Base-by-base conservation (phyloP, 1,140 invertebrate genomes). In the Brachystomella parvula region DNA sequence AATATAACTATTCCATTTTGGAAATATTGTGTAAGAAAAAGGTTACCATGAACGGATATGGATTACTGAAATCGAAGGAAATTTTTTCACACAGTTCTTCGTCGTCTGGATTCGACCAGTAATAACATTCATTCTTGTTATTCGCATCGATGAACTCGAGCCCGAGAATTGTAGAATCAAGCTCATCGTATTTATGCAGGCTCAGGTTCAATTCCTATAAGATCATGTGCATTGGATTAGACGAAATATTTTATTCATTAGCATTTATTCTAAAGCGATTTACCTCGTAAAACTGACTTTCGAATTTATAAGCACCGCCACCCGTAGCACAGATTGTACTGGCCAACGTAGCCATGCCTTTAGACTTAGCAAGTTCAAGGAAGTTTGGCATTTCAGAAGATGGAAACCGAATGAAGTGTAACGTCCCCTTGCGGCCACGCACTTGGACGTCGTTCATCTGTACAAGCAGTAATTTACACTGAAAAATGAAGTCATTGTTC, bases 361-460 rank as follows among this genome's bases (percentile, higher is more conserved):
- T 98, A 12, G 88, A 89, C 75, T 94, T 92, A 19, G 94, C 94
- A 49, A 99, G 78, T 44, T 88, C 87, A 44, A 99, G 82, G 81
- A 99, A 99, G 63, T 89, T 90, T 19, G 86, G 85, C 90, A 99
- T 98, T 78, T 96, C 92, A 72, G 86, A 86, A 0, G 95, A 97
- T 3, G 96, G 96, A 79, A 99, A 99, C 61, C 96, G 84, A 71
- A 99, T 98, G 76, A 98, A 99, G 81, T 99, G 96, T 21, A 99
- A 81, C 0, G 89, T 90, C 6, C 96, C 96, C 64, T 80, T 82
- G 57, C 92, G 82, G 6, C 89, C 90, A 62, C 90, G 83, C 31
- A 96, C 91, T 21, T 80, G 77, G 28, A 93, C 87, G 78, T 94
- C 87, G 74, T 93, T 85, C 89, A 99, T 95, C 89, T 98, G 78